Base-by-base conservation (phyloP, 2,113 vertebrate genomes). In the Chroicocephalus ridibundus region DNA sequence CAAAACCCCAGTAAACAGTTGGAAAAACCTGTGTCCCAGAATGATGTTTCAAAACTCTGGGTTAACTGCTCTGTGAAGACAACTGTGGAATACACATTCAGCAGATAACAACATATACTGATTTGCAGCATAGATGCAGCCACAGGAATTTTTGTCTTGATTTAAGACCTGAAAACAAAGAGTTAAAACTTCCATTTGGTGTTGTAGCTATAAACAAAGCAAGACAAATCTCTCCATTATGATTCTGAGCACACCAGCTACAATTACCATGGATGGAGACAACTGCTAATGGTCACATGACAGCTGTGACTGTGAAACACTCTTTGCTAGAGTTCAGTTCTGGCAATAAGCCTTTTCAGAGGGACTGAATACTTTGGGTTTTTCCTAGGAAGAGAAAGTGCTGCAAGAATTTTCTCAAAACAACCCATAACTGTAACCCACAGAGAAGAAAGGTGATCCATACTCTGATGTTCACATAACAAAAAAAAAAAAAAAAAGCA, bases 231-330 rank as follows among this genome's bases (percentile, higher is more conserved):
- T 78, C 87, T 88, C 64, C 44, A 6, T 95, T 95, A 74, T 29
- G 34, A 97, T 94, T 96, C 95, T 60, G 61, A 89, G 86, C 95
- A 94, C 78, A 89, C 1, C 26, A 72, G 74, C 81, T 93, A 75
- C 81, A 91, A 61, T 32, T 81, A 57, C 44, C 52, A 54, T 5
- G 57, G 74, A 89, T 19, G 27, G 51, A 86, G 36, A 75, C 77
- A 79, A 94, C 36, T 65, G 91, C 77, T 69, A 82, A 69, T 5
- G 18, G 74, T 89, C 95, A 97, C 62, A 44, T 82, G 94, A 47
- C 27, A 85, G 40, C 62, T 54, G 46, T 87, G 74, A 42, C 83
- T 82, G 65, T n/a, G 27, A 81, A 87, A 91, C 40, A 29, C 47
- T 65, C 82, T 93, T 70, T 88, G 54, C 80, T 49, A 21, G 54